Evolutionary conservation across 2,797 vertebrate species (phyloP).

Genomic region (Fistularia tabacaria): DNA sequence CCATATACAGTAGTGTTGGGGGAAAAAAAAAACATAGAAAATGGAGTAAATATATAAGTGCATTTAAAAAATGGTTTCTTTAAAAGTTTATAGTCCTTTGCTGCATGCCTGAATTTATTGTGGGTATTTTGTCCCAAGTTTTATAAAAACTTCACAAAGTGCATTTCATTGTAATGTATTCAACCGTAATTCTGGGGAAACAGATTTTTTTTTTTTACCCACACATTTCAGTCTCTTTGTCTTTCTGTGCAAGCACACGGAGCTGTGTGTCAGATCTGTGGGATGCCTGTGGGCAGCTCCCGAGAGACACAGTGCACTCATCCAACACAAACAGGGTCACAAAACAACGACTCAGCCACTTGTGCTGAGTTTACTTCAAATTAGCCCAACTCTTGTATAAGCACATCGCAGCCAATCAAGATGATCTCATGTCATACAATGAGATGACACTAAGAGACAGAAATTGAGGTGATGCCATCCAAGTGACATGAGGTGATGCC

Average conservation of each 20-base stretch:
- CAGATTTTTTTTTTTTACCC: conserved; percentile 37
- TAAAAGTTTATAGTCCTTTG: too few species aligned
- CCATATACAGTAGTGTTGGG: conserved; percentile 15
- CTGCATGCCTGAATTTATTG: not conserved
- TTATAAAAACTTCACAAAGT: conserved; percentile 56
- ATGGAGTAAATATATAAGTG: not conserved
- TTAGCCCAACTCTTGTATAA: conserved; percentile 60
- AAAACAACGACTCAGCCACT: conserved; percentile 67
- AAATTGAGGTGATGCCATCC: conserved; percentile 34
- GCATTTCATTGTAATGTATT: conserved; percentile 70
- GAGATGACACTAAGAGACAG: conserved; percentile 27
- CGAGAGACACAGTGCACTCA: conserved; percentile 68
- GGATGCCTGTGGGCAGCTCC: conserved; percentile 78
- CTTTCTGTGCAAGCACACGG: conserved; percentile 48
- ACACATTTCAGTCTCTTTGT: conserved; percentile 26
- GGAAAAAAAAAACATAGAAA: conserved; percentile 13
- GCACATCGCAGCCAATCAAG: conserved; percentile 50
- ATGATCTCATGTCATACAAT: conserved; percentile 41
- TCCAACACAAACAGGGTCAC: conserved; percentile 79
- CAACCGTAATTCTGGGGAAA: conserved; percentile 68
- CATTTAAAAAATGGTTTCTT: too few species aligned
- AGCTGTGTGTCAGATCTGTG: conserved; percentile 75
- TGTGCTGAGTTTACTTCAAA: conserved; percentile 70
- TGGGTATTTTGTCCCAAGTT: conserved; percentile 52
- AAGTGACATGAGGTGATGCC: too few species aligned